Evolutionary conservation across 2,113 vertebrate genomes (phyloP).

Genomic region (Motacilla tschutschensis): DNA sequence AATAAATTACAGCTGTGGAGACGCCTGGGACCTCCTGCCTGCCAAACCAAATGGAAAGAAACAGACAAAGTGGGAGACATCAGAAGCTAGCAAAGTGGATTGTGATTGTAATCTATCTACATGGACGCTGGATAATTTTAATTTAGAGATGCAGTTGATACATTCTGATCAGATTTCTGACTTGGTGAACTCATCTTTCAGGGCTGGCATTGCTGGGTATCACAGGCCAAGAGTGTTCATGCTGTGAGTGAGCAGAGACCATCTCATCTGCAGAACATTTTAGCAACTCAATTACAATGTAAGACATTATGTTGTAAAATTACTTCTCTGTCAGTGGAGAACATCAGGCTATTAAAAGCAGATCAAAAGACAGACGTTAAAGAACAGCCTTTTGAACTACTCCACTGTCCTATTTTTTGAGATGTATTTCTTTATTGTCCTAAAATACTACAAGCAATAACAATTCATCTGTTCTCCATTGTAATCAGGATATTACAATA

Average conservation of each 20-base stretch:
- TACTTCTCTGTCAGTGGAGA: not conserved
- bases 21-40: not conserved
- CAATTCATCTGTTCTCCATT: constrained; percentile 18
- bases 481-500: not conserved
- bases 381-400: not conserved
- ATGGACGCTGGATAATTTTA: not conserved
- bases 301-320: not conserved
- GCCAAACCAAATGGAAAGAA: not conserved
- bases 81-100: not conserved
- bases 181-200: not conserved
- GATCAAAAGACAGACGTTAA: constrained; percentile 25
- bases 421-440: not conserved
- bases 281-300: not conserved
- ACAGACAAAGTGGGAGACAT: not conserved
- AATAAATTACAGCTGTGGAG: not conserved
- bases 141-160: not conserved
- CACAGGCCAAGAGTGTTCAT: not conserved
- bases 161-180: not conserved
- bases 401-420: constrained; percentile 14
- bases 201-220: not conserved
- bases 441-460: constrained; percentile 31
- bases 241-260: not conserved
- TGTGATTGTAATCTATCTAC: not conserved
- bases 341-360: not conserved
- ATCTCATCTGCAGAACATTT: constrained; percentile 7